Conservation (phyloP, 2,888 invertebrate genomes). For the Diadromus collaris region DNA sequence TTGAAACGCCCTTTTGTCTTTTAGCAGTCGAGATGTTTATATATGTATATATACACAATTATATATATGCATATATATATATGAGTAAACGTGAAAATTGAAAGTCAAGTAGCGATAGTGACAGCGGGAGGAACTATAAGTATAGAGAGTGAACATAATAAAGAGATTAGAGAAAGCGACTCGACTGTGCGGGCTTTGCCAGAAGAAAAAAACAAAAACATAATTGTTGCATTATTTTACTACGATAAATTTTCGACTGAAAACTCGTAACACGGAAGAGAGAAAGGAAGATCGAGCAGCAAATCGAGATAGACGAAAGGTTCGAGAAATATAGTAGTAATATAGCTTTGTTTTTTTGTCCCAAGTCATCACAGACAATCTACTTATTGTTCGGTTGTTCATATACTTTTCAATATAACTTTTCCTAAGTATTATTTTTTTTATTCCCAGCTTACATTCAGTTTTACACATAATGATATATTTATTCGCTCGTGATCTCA, state of each 20-base stretch:
- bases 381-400: constrained; percentile 15
- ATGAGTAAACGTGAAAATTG: constrained; percentile 30
- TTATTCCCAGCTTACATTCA: constrained; percentile 67
- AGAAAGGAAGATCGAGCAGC: constrained; percentile 23
- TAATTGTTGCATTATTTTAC: constrained; percentile 14
- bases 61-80: constrained; percentile 24
- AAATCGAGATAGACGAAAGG: constrained; percentile 29
- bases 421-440: constrained; percentile 45
- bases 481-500: constrained; percentile 57
- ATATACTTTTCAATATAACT: constrained; percentile 39
- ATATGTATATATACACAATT: too few relatives aligned
- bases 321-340: constrained; percentile 10
- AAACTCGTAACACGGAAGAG: not conserved
- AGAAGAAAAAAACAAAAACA: not conserved
- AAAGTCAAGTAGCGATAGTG: constrained; percentile 43
- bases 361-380: constrained; percentile 12
- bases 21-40: too few relatives aligned
- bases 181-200: constrained; percentile 31
- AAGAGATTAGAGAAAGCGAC: constrained; percentile 26
- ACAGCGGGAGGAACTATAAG: constrained; percentile 41
- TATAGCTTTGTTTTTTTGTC: constrained; percentile 21
- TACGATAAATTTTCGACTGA: not conserved
- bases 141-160: constrained; percentile 19
- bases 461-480: constrained; percentile 62
- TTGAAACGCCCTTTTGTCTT: not conserved